Evolutionary conservation across 2,113 vertebrate species (phyloP).

Genomic region (Spea bombifrons): DNA sequence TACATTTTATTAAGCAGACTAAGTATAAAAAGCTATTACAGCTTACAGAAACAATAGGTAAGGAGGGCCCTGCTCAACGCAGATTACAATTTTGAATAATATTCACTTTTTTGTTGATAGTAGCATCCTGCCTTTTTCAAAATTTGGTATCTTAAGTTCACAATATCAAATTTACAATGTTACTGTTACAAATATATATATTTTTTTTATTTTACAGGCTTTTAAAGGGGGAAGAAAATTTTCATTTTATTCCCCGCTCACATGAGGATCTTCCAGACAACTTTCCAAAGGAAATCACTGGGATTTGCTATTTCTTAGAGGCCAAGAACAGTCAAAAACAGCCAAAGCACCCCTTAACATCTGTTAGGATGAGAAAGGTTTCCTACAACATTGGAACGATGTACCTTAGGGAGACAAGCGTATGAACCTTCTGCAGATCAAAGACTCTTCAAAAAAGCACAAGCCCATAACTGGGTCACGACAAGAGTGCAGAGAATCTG

Average conservation of each 20-base stretch:
- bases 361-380: slow-evolving; percentile 87
- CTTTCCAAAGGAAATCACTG: slow-evolving; percentile 96
- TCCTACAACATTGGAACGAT: slow-evolving; percentile 98
- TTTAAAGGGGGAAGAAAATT: slow-evolving; percentile 88
- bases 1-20: no score
- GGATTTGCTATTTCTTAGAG: slow-evolving; percentile 97
- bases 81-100: not conserved
- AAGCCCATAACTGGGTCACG: slow-evolving; percentile 67
- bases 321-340: slow-evolving; percentile 83
- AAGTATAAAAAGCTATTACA: no score
- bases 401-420: slow-evolving; percentile 97
- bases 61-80: no score
- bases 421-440: slow-evolving; percentile 74
- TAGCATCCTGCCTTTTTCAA: no score
- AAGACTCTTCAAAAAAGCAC: slow-evolving; percentile 73
- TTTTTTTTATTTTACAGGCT: slow-evolving; percentile 66
- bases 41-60: no score
- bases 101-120: not conserved
- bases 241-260: slow-evolving; percentile 90
- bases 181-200: not conserved
- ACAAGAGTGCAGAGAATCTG: slow-evolving; percentile 52
- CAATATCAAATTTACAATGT: no score
- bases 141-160: no score
- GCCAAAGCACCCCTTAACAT: slow-evolving; percentile 75
- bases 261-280: slow-evolving; percentile 96